Percentiles rank a stretch among this genome's conserved stretches.
phyloP scores from a whole-genome alignment of 2,797 vertebrate species.

The Craterocephalus amniculus region DNA sequence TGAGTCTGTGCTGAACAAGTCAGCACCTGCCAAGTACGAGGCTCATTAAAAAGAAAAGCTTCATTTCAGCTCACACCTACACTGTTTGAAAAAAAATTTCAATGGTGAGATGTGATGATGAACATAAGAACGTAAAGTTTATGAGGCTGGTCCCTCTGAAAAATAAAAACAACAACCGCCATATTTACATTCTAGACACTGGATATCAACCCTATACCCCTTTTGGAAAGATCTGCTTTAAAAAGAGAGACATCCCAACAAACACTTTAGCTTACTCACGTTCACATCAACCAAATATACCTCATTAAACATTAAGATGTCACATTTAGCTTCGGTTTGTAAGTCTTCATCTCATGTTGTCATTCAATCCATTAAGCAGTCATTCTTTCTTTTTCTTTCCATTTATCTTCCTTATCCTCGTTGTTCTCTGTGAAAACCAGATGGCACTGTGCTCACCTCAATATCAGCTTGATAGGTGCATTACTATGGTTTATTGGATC shows the following conservation, averaged over 20 bases:
- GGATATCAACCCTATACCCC: not conserved
- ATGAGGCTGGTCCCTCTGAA: slow-evolving; percentile 2
- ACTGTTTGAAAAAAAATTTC: not conserved
- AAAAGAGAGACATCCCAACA: slow-evolving; percentile 1
- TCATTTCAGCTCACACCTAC: not conserved
- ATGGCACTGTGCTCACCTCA: slow-evolving; percentile 12
- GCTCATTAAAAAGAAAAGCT: not conserved
- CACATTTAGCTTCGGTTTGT: slow-evolving; percentile 44
- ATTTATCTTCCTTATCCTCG: slow-evolving; percentile 49
- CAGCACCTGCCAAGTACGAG: not conserved
- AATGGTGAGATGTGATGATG: not conserved
- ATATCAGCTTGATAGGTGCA: slow-evolving; percentile 34
- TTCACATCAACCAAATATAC: slow-evolving; percentile 40
- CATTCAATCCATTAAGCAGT: slow-evolving; percentile 55
- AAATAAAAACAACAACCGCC: not conserved
- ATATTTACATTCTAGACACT: slow-evolving; percentile 5
- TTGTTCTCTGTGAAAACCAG: slow-evolving; percentile 36
- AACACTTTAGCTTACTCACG: slow-evolving; percentile 23
- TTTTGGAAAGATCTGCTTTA: slow-evolving; percentile 10
- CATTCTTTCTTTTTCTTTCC: slow-evolving; percentile 28
- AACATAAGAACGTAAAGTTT: slow-evolving; percentile 5
- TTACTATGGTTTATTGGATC: slow-evolving; percentile 27
- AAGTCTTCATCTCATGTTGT: slow-evolving; percentile 35
- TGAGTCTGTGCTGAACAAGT: not conserved
- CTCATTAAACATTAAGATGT: slow-evolving; percentile 61